These are phyloP conservation scores for human DNA, from an alignment of 2,113 vertebrate genomes.

Conservation along the genomic window DNA sequence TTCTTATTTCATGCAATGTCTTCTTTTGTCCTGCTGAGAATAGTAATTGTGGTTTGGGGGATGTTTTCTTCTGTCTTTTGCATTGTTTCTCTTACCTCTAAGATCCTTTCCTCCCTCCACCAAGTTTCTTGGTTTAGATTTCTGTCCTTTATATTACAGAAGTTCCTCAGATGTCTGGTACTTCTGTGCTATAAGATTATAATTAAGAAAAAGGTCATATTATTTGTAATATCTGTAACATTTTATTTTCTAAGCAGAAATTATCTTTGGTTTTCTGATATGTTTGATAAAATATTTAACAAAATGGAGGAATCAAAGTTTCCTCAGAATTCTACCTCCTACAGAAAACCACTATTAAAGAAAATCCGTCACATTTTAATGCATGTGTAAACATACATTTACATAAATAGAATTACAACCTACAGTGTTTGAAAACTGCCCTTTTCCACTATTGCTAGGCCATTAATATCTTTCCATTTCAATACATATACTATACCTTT, in stretches of 20 bases:
- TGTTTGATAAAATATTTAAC: constrained; percentile 11
- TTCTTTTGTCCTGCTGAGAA: background rate
- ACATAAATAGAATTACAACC: background rate
- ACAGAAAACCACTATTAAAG: background rate
- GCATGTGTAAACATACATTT: background rate
- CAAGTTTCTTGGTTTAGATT: background rate
- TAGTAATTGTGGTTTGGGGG: background rate
- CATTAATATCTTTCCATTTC: background rate
- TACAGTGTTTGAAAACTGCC: background rate
- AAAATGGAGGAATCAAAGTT: background rate
- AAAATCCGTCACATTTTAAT: background rate
- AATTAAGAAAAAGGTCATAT: background rate
- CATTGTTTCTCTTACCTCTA: background rate
- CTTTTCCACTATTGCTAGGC: background rate
- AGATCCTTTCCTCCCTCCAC: background rate
- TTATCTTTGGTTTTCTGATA: background rate
- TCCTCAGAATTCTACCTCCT: background rate
- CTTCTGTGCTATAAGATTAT: background rate
- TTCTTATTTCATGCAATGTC: background rate
- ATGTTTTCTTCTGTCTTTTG: background rate
- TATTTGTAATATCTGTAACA: background rate
- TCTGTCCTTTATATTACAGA: background rate
- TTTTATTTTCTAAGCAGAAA: constrained; percentile 27
- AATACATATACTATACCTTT: background rate
- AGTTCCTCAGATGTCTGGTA: background rate